Evolutionary conservation across 2,888 invertebrate species (phyloP), one percentile per base, ranked within the genome.

Genomic region (Agrochola lychnidis): DNA sequence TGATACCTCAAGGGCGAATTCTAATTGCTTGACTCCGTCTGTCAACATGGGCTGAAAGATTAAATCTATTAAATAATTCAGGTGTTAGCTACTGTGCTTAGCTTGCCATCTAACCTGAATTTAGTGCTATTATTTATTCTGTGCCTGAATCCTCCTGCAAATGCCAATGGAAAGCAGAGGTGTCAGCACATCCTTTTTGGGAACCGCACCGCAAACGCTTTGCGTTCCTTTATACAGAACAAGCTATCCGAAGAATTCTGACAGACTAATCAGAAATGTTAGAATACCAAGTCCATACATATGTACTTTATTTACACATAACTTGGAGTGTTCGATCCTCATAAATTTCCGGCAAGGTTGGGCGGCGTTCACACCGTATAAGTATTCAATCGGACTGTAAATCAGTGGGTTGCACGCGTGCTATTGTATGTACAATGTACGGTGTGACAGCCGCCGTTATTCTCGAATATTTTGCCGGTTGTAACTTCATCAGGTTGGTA

Each of bases 361-460:
- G 78, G 87, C 74, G 83, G 81, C 87, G 79, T 89, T 92, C 90
- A 92, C 92, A 91, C 92, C 91, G 90, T 89, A 89, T 88, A 88
- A 87, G 90, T 89, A 89, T 93, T 92, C 91, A 92, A 93, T 92
- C 91, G 93, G 86, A 74, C 90, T 87, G 91, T 93, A 93, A 93
- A 93, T 93, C 93, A 91, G 88, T 68, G 82, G 66, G 82, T 76
- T 82, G 89, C 90, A 90, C 91, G 90, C 89, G 90, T 88, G 82
- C 88, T 89, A 90, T 92, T 93, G 92, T 91, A 83, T 78, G 81
- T 79, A 76, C 79, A 83, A 86, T 87, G 88, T 89, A 83, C 89
- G 88, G 89, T 92, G 90, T 90, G 91, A 90, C 91, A 90, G 83
- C 61, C 56, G 78, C 88, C 89, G 90, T 88, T 90, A 87, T 66